Base-by-base conservation (phyloP, 2,888 invertebrate genomes). In the Lypha dubia region DNA sequence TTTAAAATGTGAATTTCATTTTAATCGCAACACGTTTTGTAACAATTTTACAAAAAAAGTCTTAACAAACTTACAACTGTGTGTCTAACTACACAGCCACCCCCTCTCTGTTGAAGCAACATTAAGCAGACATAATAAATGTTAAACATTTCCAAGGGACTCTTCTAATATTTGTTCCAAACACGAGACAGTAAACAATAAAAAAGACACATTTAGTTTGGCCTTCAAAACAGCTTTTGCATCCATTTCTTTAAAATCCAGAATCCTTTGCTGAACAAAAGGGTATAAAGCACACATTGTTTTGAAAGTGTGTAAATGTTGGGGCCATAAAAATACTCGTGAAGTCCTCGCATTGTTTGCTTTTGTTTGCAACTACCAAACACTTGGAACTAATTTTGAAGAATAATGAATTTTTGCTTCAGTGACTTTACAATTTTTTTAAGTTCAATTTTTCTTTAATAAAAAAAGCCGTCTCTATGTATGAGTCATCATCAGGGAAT, bases 181-280 rank as follows among this genome's bases (percentile, higher is more conserved):
- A 44, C n/a, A 49, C 3, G 65, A 68, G 49, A 71, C 58, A 62
- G 53, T 49, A 44, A n/a, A 24, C 15, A 77, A 56, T 74, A 84
- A 86, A 87, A 87, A 87, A n/a, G n/a, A 86, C 87, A 88, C 73
- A 62, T 76, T 65, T 56, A 67, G 60, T 68, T 73, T 80, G 73
- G 67, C 49, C 73, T 79, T 65, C 28, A 56, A 58, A 62, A 24
- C n/a, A n/a, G 71, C 3, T 53, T n/a, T n/a, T 63, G 15, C 3
- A 0, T 35, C 15, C 13, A 8, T 53, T 1, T 41, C 0, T 41
- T 38, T 51, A n/a, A n/a, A n/a, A n/a, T 63, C 22, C 3, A 32
- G 4, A 1, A 22, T 46, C 22, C 46, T 22, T 35, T 20, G 6
- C 28, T 9, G 1, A 0, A 65, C 15, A 44, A 83, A 83, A 83